A percentile compares a stretch with the other conserved stretches of the same genome.
Evolutionary conservation across 2,888 invertebrate genomes (phyloP).

Genomic region (Oxyteleia sp.): DNA sequence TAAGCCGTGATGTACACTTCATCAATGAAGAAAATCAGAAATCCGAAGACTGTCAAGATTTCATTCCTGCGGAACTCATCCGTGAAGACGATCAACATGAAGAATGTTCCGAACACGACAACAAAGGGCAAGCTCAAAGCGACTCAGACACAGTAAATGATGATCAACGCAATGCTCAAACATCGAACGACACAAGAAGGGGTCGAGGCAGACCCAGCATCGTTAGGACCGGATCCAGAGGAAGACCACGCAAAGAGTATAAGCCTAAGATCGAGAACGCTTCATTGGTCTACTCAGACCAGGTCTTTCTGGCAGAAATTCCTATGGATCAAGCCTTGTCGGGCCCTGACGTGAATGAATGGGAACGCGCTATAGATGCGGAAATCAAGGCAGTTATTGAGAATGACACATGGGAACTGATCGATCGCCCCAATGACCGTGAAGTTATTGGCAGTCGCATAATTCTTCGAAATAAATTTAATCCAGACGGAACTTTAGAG

Average conservation of each 20-base stretch:
- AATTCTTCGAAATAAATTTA: conserved; percentile 8
- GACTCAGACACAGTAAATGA: not conserved
- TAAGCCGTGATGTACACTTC: conserved; percentile 41
- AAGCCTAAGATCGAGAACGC: not conserved
- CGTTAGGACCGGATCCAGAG: conserved; percentile 11
- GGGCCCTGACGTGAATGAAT: conserved; percentile 2
- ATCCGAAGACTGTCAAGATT: not conserved
- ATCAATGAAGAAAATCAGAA: not conserved
- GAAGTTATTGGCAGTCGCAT: conserved; percentile 11
- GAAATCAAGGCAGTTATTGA: not conserved
- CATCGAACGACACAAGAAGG: conserved; percentile 4
- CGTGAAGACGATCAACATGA: not conserved
- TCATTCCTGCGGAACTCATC: not conserved
- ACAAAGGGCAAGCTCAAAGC: not conserved
- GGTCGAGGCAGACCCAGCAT: conserved; percentile 5
- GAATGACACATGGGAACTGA: conserved; percentile 4
- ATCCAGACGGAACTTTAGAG: conserved; percentile 3
- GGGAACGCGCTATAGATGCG: not conserved
- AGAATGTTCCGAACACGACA: not conserved
- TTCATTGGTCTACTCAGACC: not conserved
- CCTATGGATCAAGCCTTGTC: conserved; percentile 15
- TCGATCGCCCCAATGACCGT: not conserved
- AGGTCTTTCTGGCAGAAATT: not conserved
- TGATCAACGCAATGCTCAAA: not conserved
- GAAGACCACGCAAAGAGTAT: conserved; percentile 19